Evolutionary conservation across 2,797 vertebrate species (phyloP).

Genomic region (Peromyscus eremicus): DNA sequence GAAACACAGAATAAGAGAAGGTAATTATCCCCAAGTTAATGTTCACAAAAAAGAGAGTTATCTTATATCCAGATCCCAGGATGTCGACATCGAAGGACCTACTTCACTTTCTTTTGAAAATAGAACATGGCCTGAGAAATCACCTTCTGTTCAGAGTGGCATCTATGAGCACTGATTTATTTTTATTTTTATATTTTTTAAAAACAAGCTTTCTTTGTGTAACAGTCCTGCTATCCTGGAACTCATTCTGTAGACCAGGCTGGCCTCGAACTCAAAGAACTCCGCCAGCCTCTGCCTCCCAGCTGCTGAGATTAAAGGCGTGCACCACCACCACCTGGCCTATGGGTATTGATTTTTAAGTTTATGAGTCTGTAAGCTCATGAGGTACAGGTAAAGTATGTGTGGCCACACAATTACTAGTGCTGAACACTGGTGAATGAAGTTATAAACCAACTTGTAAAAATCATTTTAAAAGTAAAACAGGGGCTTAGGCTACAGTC

Average conservation of each 20-base stretch:
- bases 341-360: neutral
- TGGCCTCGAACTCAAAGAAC: neutral
- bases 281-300: neutral
- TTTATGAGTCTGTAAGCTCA: neutral
- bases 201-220: neutral
- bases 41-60: neutral
- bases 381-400: neutral
- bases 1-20: neutral
- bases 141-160: neutral
- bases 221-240: neutral
- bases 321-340: rapidly evolving
- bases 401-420: neutral
- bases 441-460: neutral
- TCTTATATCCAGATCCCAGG: neutral
- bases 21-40: neutral
- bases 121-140: neutral
- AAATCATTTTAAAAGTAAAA: neutral
- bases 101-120: neutral
- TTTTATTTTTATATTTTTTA: neutral
- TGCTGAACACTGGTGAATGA: neutral
- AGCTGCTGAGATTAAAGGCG: neutral
- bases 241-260: neutral
- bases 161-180: neutral
- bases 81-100: neutral
- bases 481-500: neutral